Base-by-base conservation (phyloP, 2,797 vertebrate species). In the Silurus aristotelis region DNA sequence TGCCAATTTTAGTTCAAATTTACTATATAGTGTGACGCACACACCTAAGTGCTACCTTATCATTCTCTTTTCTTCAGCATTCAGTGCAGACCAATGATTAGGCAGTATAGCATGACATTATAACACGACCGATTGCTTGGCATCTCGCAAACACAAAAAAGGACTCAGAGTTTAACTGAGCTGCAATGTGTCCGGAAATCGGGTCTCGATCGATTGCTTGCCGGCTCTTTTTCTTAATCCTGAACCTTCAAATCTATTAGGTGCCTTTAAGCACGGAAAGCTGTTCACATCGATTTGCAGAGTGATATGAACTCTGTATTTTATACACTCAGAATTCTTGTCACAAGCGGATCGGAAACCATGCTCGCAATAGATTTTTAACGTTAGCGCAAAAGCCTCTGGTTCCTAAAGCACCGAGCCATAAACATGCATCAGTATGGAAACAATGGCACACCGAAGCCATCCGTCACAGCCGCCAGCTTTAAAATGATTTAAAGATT, bases 401-500 rank as follows among this genome's bases (percentile, higher is more conserved):
- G 75, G 22, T 67, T 87, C 60, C 75, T 83, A 20, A 67, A 71
- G 66, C 60, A n/a, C 48, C 55, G 31, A 13, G 79, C 72, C 79
- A 82, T 87, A 80, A 84, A 84, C 71, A 76, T 70, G 83, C 86
- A 70, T 77, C 82, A 84, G 52, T 83, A 83, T 83, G 48, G 31
- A 81, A 87, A 82, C 78, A 84, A 77, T 80, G 63, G 70, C 83
- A 61, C 14, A 8, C 55, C 78, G 52, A 61, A 71, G 52, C 87
- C 72, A 84, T 86, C 87, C 82, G 66, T 82, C 87, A 84, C n/a
- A n/a, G 85, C 87, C 56, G 83, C 85, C 82, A 66, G 84, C 79
- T 84, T 82, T 55, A 88, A 87, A 64, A 66, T 92, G 92, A 94
- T 93, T 93, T 93, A 92, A 91, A 90, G 91, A 90, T 93, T 93